These are phyloP conservation scores for Boulengeromyrus knoepffleri DNA, from an alignment of 2,113 vertebrate genomes.

Conservation along the genomic window DNA sequence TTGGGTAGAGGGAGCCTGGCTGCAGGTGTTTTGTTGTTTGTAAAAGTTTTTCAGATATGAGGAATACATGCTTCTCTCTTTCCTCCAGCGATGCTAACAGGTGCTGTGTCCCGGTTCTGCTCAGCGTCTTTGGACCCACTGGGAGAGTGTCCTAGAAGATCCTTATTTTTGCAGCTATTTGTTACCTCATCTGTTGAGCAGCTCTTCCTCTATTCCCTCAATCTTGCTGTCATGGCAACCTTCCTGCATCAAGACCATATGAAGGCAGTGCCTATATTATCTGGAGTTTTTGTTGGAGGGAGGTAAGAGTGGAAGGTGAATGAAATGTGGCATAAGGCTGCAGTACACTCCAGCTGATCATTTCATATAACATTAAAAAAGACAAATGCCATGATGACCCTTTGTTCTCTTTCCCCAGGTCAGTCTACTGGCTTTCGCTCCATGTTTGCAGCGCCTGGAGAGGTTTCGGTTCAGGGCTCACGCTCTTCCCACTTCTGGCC, in stretches of 20 bases:
- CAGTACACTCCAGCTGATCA: background rate
- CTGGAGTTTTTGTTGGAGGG: constrained; percentile 54
- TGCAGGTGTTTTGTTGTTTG: background rate
- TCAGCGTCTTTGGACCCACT: constrained; percentile 39
- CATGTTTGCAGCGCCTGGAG: constrained; percentile 55
- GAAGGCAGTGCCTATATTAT: constrained; percentile 54
- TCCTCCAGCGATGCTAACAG: constrained; percentile 48
- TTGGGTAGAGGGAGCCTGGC: background rate
- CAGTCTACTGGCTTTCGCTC: constrained; percentile 59
- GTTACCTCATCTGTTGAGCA: constrained; percentile 50
- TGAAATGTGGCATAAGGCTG: background rate
- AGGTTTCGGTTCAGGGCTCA: constrained; percentile 62
- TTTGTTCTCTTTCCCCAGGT: constrained; percentile 35
- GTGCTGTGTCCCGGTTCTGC: constrained; percentile 52
- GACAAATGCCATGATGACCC: background rate
- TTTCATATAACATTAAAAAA: background rate
- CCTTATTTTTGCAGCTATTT: constrained; percentile 48
- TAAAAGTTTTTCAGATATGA: background rate
- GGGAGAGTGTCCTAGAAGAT: constrained; percentile 33
- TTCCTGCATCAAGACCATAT: constrained; percentile 56
- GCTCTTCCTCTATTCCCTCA: constrained; percentile 57
- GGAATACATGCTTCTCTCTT: constrained; percentile 16
- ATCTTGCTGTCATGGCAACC: constrained; percentile 51
- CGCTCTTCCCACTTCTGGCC: constrained; percentile 58
- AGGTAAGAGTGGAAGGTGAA: constrained; percentile 46